Evolutionary conservation across 2,113 vertebrate genomes (phyloP).

Genomic region (Corythaixoides concolor): DNA sequence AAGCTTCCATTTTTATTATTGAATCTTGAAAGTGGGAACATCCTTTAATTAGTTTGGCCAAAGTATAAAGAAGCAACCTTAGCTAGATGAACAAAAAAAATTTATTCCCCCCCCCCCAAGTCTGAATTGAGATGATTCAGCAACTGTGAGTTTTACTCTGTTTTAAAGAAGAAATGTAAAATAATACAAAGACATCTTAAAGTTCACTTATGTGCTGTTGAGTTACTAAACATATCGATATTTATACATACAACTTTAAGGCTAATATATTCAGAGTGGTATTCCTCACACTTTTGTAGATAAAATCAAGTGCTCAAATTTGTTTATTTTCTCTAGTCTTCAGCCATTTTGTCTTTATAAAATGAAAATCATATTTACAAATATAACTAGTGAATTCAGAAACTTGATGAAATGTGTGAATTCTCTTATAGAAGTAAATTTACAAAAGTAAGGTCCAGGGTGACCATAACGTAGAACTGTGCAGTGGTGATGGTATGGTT

Average conservation of each 20-base stretch:
- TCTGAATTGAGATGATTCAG: background rate
- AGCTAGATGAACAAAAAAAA: background rate
- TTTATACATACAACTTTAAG: background rate
- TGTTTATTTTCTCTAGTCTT: background rate
- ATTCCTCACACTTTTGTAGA: background rate
- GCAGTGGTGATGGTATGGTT: constrained; percentile 8
- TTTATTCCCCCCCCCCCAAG: too few species aligned
- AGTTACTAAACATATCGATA: background rate
- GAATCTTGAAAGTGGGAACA: background rate
- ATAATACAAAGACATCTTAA: background rate
- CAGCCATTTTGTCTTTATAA: background rate
- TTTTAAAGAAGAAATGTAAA: background rate
- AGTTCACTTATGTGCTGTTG: background rate
- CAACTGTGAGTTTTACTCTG: background rate
- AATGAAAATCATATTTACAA: background rate
- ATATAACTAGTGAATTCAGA: background rate
- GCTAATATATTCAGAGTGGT: background rate
- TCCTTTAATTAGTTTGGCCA: background rate
- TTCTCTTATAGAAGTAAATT: background rate
- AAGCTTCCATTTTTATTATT: background rate
- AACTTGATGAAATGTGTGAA: background rate
- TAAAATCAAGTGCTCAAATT: background rate
- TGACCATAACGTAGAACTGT: background rate
- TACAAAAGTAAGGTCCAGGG: constrained; percentile 1
- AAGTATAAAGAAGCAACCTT: background rate